A percentile compares a stretch with the other conserved stretches of the same genome.
phyloP scores from a whole-genome alignment of 1,140 invertebrate genomes.

The Pseudoatta argentina region DNA sequence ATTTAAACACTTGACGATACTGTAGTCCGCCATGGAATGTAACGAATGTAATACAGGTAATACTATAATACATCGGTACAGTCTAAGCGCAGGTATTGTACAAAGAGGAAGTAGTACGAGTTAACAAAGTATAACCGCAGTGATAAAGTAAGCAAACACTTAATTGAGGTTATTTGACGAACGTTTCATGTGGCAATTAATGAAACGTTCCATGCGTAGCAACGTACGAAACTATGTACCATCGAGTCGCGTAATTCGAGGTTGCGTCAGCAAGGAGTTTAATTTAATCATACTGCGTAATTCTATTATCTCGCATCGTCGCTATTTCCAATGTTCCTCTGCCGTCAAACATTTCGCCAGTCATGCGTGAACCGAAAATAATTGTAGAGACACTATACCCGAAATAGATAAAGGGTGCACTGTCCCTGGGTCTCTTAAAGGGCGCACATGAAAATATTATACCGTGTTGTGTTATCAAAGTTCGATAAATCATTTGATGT shows the following conservation, averaged over 20 bases:
- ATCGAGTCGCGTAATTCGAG: constrained; percentile 30
- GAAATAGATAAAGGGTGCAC: constrained; percentile 46
- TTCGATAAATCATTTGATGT: constrained; percentile 69
- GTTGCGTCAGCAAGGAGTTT: constrained; percentile 13
- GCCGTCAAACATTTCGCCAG: background rate
- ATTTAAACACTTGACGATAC: background rate
- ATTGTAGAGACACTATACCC: background rate
- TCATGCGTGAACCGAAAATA: constrained; percentile 44
- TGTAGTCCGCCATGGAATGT: background rate
- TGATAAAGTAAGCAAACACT: constrained; percentile 40
- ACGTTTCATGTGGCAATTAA: constrained; percentile 24
- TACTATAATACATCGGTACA: background rate
- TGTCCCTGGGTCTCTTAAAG: constrained; percentile 32
- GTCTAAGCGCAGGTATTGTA: background rate
- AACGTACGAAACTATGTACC: constrained; percentile 39
- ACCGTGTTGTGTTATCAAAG: constrained; percentile 50
- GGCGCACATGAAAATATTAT: constrained; percentile 41
- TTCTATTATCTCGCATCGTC: constrained; percentile 12
- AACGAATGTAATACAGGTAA: constrained; percentile 7
- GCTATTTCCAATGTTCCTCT: constrained; percentile 9
- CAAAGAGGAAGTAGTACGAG: background rate
- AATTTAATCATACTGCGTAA: constrained; percentile 41
- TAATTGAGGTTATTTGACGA: constrained; percentile 43
- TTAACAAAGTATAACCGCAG: constrained; percentile 39
- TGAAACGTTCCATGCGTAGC: constrained; percentile 21